Conservation (phyloP, 2,888 invertebrate species). For the Callosobruchus maculatus region DNA sequence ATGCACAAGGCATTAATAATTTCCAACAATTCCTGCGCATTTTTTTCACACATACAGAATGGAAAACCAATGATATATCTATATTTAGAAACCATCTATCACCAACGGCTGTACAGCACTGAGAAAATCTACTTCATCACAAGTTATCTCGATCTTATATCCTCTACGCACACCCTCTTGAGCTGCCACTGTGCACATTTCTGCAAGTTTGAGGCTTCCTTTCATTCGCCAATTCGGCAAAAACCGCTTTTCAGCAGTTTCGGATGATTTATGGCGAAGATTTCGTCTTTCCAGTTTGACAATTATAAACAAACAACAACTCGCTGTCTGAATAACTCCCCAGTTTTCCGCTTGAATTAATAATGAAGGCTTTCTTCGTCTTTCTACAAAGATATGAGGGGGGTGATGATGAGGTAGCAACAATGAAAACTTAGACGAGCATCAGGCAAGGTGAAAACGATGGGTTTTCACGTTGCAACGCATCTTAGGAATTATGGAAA, state of each 20-base stretch:
- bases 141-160: too few relatives aligned
- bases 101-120: too few relatives aligned
- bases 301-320: neutral
- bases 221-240: neutral
- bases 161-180: neutral
- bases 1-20: too few relatives aligned
- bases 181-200: neutral
- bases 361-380: neutral
- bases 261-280: neutral
- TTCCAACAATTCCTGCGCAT: too few relatives aligned
- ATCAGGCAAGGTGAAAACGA: too few relatives aligned
- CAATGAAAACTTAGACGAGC: neutral
- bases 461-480: too few relatives aligned
- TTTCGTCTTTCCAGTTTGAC: neutral
- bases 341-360: neutral
- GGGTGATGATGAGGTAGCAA: neutral
- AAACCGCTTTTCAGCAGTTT: neutral
- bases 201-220: neutral
- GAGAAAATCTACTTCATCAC: too few relatives aligned
- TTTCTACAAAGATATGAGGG: neutral
- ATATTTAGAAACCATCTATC: too few relatives aligned
- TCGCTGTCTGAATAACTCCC: neutral
- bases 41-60: too few relatives aligned
- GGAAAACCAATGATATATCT: too few relatives aligned
- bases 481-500: too few relatives aligned